These are phyloP conservation scores for Heliopora coerulea DNA, from an alignment of 92 coral and sea anemone species.

Conservation along the genomic window DNA sequence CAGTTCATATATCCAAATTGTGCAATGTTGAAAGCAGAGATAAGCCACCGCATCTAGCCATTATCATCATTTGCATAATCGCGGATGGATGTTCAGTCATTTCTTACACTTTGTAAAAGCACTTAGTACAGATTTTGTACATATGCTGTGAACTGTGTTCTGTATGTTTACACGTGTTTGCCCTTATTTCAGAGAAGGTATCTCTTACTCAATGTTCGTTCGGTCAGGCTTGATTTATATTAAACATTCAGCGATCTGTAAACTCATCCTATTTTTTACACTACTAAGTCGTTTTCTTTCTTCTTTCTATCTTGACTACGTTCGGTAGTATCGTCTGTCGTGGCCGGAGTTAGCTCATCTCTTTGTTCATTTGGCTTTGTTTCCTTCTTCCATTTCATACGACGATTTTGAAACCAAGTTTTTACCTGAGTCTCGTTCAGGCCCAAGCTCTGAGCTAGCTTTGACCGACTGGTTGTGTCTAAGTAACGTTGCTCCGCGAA, in stretches of 20 bases:
- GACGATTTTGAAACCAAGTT: constrained; percentile 97
- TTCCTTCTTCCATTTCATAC: constrained; percentile 99
- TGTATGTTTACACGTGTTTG: too few species aligned
- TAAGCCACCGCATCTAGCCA: background rate
- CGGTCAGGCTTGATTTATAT: too few species aligned
- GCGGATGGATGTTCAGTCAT: too few species aligned
- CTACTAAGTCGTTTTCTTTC: background rate
- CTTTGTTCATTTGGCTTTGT: constrained; percentile 32
- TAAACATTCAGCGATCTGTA: too few species aligned
- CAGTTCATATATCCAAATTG: background rate
- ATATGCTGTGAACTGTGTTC: too few species aligned
- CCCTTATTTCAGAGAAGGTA: too few species aligned
- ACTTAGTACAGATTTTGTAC: too few species aligned
- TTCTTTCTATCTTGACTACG: background rate
- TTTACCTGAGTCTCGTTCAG: constrained; percentile 96
- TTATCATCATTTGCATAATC: too few species aligned
- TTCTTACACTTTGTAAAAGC: too few species aligned
- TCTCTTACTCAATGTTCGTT: too few species aligned
- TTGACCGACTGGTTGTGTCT: constrained; percentile 94
- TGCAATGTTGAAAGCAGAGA: background rate
- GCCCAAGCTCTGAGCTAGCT: constrained; percentile 91
- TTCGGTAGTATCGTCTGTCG: background rate
- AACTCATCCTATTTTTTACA: too few species aligned
- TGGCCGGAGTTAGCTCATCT: background rate
- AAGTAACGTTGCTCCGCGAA: constrained; percentile 92